Base-by-base conservation (phyloP, 1,140 invertebrate genomes). In the Mactra quadrangularis region DNA sequence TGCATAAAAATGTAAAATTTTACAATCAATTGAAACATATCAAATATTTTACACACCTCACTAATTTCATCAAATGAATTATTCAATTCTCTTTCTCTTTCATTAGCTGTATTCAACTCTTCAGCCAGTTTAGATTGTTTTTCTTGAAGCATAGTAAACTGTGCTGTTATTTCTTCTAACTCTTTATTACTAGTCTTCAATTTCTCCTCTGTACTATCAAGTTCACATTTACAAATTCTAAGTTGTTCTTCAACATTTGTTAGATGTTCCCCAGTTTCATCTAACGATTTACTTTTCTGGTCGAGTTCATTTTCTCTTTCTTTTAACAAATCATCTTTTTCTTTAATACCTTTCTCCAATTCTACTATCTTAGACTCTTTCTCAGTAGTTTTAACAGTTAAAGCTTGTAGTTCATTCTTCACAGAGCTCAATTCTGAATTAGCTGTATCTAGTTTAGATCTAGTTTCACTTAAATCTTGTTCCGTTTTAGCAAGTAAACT, bases 41-140 rank as follows among this genome's bases (percentile, higher is more conserved):
- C n/a, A n/a, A n/a, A n/a, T n/a, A n/a, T n/a, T n/a, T n/a, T n/a
- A n/a, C n/a, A n/a, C 64, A 79, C 76, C 59, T 82, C 78, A 82
- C 78, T 82, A 2, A 82, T 29, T 55, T 82, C 68, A 41, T 82
- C 79, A 74, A 82, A 74, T 50, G 79, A 74, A 45, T 74, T 74
- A 41, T 82, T 74, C 19, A 82, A 29, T 22, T 74, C 68, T 22
- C 70, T 74, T 47, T 82, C 79, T 29, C 79, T 59, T 19, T 75
- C 79, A 38, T 41, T 82, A 9, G 79, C 68, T 38, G 62, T 59
- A 74, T 74, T 75, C 17, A 82, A 41, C 25, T 75, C 70, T 15
- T 82, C 77, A 59, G 66, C 77, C n/a, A 81, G 29, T 55, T 71
- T 81, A 50, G 35, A 25, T 19, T 81, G 64, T 27, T 70, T 52